Percentiles rank a stretch among this genome's conserved stretches.
Evolutionary conservation across 1,140 invertebrate species (phyloP).

Genomic region (Druon quercuslanigerum): DNA sequence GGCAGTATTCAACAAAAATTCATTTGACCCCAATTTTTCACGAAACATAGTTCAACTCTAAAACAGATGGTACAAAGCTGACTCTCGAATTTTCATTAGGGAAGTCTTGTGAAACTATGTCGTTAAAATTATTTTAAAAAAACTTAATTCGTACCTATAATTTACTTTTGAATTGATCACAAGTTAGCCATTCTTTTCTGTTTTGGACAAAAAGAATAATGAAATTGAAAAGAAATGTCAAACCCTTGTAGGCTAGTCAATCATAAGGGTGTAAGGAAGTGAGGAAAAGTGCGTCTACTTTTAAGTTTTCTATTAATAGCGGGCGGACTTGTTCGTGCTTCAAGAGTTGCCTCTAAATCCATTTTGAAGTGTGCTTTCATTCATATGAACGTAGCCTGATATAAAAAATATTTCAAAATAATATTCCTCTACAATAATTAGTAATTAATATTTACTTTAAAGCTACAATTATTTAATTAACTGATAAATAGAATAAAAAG

Average conservation of each 20-base stretch:
- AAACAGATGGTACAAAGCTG: too few species aligned
- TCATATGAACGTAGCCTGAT: neutral
- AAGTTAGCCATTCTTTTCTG: neutral
- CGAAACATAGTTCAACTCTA: too few species aligned
- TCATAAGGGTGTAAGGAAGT: slow-evolving; percentile 4
- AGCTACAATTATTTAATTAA: too few species aligned
- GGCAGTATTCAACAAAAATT: too few species aligned
- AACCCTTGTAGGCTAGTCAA: neutral
- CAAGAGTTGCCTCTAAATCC: neutral
- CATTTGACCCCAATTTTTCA: too few species aligned
- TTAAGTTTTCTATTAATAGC: slow-evolving; percentile 32
- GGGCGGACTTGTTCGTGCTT: slow-evolving; percentile 23
- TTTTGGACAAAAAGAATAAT: neutral
- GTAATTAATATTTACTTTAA: neutral
- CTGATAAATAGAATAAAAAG: too few species aligned
- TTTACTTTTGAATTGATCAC: too few species aligned
- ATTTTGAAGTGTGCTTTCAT: slow-evolving; percentile 16
- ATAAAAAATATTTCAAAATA: neutral
- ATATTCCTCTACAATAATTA: neutral
- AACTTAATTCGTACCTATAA: too few species aligned
- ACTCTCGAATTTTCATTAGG: too few species aligned
- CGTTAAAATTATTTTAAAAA: too few species aligned
- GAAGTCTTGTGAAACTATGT: too few species aligned
- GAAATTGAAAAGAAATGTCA: neutral
- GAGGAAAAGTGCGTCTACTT: slow-evolving; percentile 28